Percentiles rank a stretch among this genome's conserved stretches.
Conservation (phyloP, 2,888 invertebrate genomes). For the Hyppa rectilinea region DNA sequence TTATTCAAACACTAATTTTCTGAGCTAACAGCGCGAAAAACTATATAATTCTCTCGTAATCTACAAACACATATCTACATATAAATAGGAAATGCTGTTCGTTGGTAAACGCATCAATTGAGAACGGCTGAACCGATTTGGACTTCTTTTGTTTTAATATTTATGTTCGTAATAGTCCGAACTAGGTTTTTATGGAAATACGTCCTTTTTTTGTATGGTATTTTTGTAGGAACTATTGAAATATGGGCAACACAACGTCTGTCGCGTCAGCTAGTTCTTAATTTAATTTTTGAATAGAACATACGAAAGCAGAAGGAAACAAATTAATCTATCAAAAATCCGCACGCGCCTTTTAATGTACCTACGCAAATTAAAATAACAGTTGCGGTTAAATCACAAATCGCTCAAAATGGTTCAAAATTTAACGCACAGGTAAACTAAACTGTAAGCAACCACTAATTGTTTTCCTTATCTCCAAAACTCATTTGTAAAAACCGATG, state of each 20-base stretch:
- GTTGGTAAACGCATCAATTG: not conserved
- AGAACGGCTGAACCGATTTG: not conserved
- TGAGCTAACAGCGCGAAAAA: not conserved
- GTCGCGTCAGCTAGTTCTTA: not conserved
- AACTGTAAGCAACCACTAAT: constrained; percentile 18
- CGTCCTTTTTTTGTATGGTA: not conserved
- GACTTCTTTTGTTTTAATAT: not conserved
- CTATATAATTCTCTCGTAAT: not conserved
- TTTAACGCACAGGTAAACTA: not conserved
- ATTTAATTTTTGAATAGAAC: not conserved
- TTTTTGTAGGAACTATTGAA: not conserved
- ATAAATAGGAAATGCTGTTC: not conserved
- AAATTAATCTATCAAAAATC: not conserved
- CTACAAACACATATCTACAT: too few relatives aligned
- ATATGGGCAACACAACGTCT: not conserved
- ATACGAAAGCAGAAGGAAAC: not conserved
- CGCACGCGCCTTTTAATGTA: too few relatives aligned
- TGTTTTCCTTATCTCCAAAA: constrained; percentile 12
- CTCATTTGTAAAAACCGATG: constrained; percentile 26
- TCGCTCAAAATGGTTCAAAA: not conserved
- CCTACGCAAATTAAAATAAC: constrained; percentile 3
- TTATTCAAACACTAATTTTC: not conserved
- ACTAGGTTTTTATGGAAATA: not conserved
- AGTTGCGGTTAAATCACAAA: constrained; percentile 7
- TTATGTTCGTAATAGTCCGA: not conserved